Evolutionary conservation across 1,140 invertebrate species (phyloP), one percentile per base, ranked within the genome.

Genomic region (Drosophila cardini): DNA sequence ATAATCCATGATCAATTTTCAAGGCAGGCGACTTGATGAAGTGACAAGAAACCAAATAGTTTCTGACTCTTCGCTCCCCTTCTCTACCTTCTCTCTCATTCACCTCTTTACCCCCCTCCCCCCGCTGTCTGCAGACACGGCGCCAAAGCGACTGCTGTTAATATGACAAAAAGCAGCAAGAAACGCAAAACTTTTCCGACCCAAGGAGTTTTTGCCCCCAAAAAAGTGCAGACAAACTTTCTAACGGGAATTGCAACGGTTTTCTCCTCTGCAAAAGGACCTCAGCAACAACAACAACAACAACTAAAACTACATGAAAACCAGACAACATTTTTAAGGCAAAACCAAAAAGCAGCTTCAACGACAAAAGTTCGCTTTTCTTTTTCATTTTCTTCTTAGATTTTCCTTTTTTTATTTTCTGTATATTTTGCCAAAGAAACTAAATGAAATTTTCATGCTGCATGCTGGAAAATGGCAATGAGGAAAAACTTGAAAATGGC

Each of bases 301-400:
- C 53, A 48, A 55, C 53, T 46, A 40, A 30, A 42, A 48, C 36
- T 45, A 34, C 7, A 65, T 65, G 67, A 82, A 57, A 79, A 76
- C 76, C 80, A 87, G 83, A 83, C 80, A 87, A 87, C 21, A 26
- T 80, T 89, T 87, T 89, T 80, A 89, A 89, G 84, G 83, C 72
- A 83, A 78, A 60, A 63, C 58, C 42, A 42, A 32, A 58, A 60
- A 61, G 71, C 70, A 53, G 46, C 63, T 67, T 68, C 63, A 67
- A 68, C 46, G 45, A 72, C 63, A 64, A 84, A 83, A 79, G 48
- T 61, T 53, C 13, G 8, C 9, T 48, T 48, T 21, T 48, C 8
- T 32, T 50, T 26, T 50, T 13, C 11, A 26, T 26, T 15, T 26
- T 5, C 9, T 34, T 34, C 21, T 26, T 26, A 26, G 21, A 26